Base-by-base conservation (phyloP, 1,140 invertebrate genomes). In the Luehdorfia chinensis region DNA sequence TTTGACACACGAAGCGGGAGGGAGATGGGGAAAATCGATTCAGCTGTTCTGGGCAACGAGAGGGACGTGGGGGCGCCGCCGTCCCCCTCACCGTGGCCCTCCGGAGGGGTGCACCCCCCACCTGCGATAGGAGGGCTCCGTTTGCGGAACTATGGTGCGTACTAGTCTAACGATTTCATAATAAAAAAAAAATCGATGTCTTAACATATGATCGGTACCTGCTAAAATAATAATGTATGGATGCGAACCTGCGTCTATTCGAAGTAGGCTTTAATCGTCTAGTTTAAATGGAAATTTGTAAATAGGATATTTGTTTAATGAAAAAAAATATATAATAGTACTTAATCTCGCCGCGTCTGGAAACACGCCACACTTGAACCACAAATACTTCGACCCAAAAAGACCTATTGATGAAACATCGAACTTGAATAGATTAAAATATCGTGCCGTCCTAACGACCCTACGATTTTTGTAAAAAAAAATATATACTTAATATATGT, bases 381-480 rank as follows among this genome's bases (percentile, higher is more conserved):
- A 68, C 59, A 65, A 50, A 27, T 53, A 63, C 9, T 66, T 55
- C 54, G 58, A 80, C 64, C 78, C 66, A 61, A 78, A 50, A 31
- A 70, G 71, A 81, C 78, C 78, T 83, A 78, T 69, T 58, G 46
- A 60, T 55, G 46, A 66, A 80, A 86, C 83, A 86, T 86, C 83
- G 79, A 86, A 86, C 64, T 84, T 83, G 79, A 75, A 86, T 86
- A 86, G 79, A 83, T 78, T 67, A 75, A n/a, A 73, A 68, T 86
- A 84, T 86, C 77, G 83, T 84, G 83, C 83, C 83, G 83, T 86
- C 83, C 83, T 84, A 83, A 78, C 83, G 83, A 86, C 83, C 79
- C 83, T 86, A 84, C 79, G 83, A 86, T 78, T 86, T 85, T 85
- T 86, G 79, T 84, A 84, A 84, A 86, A 84, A 21, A 75, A 75